A percentile compares a stretch with the other conserved stretches of the same genome.
These are phyloP conservation scores for Dasysyrphus albostriatus DNA, from an alignment of 2,888 invertebrate genomes.

Conservation along the genomic window DNA sequence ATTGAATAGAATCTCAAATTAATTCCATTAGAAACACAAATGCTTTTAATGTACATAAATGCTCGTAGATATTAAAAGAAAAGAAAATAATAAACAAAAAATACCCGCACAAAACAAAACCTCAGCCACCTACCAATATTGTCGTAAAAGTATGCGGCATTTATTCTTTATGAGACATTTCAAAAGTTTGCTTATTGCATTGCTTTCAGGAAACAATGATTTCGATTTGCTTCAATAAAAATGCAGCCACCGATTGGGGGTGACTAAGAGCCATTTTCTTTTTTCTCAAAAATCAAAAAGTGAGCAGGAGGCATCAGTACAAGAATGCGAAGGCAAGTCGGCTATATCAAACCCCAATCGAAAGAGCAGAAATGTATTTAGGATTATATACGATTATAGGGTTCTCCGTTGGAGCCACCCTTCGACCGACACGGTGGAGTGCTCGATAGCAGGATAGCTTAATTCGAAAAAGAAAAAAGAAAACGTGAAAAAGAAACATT, in stretches of 20 bases:
- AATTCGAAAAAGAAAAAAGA: conserved; percentile 41
- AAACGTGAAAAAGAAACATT: conserved; percentile 42
- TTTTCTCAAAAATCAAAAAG: background rate
- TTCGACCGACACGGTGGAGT: background rate
- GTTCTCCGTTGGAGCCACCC: conserved; percentile 23
- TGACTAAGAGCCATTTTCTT: conserved; percentile 27
- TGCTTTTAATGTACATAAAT: background rate
- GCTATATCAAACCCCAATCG: conserved; percentile 65
- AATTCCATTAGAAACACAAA: background rate
- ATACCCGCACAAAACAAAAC: conserved; percentile 22
- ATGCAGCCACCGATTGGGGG: conserved; percentile 57
- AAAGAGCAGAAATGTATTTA: conserved; percentile 61
- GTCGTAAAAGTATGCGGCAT: conserved; percentile 85
- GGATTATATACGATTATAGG: conserved; percentile 70
- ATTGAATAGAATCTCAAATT: no score
- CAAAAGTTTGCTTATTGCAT: conserved; percentile 82
- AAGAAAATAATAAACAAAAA: background rate
- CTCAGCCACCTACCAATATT: conserved; percentile 77
- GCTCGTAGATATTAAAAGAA: background rate
- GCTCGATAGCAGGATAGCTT: conserved; percentile 36
- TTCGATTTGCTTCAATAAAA: conserved; percentile 54
- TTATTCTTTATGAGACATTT: conserved; percentile 84
- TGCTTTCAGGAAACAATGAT: conserved; percentile 45
- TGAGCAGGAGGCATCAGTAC: background rate
- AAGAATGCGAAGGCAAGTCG: background rate